Evolutionary conservation across 2,797 vertebrate species (phyloP).

Genomic region (Melanogrammus aeglefinus): DNA sequence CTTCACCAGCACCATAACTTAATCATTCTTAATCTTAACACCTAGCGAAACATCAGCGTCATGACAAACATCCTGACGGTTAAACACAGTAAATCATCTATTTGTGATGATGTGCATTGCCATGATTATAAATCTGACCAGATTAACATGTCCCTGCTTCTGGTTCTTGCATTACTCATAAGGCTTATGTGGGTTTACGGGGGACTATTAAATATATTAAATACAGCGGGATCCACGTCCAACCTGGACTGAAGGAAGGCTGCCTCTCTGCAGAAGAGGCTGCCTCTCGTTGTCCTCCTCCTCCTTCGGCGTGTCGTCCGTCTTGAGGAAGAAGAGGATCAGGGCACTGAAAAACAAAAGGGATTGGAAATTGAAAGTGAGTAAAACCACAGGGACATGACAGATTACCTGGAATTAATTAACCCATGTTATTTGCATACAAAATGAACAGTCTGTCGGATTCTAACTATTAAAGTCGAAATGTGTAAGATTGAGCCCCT

Average conservation of each 20-base stretch:
- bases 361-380: background rate
- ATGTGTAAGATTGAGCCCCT: no score
- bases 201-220: background rate
- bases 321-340: conserved; percentile 16
- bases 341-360: background rate
- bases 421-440: background rate
- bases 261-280: background rate
- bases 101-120: background rate
- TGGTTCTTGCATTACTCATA: background rate
- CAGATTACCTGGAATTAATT: no score
- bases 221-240: background rate
- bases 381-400: background rate
- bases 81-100: background rate
- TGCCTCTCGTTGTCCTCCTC: background rate
- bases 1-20: no score
- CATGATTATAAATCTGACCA: no score
- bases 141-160: no score
- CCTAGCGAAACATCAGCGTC: no score
- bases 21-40: background rate
- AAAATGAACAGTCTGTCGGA: background rate
- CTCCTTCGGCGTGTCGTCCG: background rate
- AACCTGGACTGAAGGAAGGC: background rate
- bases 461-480: background rate
- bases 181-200: background rate
- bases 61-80: background rate